Conservation (phyloP, 2,113 vertebrate species). For the Aptenodytes patagonicus region DNA sequence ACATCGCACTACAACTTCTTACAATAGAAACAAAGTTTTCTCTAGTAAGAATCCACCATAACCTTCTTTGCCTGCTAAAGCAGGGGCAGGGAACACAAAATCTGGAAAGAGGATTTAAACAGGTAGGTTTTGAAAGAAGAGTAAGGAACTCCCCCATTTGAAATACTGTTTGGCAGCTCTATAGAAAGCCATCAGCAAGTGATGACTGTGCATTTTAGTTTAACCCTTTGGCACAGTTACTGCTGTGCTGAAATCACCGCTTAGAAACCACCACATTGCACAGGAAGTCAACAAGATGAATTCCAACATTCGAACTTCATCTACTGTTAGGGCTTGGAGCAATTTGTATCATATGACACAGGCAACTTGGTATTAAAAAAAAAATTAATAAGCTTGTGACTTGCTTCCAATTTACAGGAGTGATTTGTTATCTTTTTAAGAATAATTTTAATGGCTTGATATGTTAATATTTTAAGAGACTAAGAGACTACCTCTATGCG, state of each 20-base stretch:
- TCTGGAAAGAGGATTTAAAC: not conserved
- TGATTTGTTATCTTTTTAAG: not conserved
- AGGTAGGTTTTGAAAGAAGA: not conserved
- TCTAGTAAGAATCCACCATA: not conserved
- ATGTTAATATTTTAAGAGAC: not conserved
- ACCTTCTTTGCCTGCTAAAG: not conserved
- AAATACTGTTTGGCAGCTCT: not conserved
- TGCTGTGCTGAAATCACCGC: not conserved
- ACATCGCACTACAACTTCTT: not conserved
- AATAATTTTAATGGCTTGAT: not conserved
- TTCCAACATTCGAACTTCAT: not conserved
- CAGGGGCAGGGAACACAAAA: not conserved
- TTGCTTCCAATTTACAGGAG: not conserved
- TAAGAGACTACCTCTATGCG: not conserved
- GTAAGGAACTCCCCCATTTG: not conserved
- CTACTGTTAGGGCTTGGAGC: not conserved
- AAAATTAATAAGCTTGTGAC: not conserved
- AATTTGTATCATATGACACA: not conserved
- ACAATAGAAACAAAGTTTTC: not conserved
- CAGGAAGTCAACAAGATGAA: not conserved
- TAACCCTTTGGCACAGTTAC: not conserved
- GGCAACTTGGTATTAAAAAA: not conserved
- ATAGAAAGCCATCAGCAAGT: not conserved
- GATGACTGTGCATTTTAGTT: not conserved
- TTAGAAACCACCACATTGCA: not conserved